A percentile compares a stretch with the other conserved stretches of the same genome.
Evolutionary conservation across 2,113 vertebrate genomes (phyloP).

Genomic region (Calidris pygmaea): DNA sequence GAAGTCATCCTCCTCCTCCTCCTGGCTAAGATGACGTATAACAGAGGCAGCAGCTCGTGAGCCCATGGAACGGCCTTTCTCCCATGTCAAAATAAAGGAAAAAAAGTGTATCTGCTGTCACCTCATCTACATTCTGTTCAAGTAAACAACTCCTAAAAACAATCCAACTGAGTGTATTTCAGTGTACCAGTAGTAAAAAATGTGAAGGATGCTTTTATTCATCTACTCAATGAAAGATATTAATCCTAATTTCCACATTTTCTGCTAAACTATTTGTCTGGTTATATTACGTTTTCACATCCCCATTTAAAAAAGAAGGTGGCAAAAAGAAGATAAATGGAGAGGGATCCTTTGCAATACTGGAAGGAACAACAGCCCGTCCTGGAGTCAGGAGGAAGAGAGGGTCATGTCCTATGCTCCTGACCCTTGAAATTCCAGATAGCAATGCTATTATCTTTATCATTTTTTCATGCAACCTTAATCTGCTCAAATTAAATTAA

Average conservation of each 20-base stretch:
- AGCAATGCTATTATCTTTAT: not conserved
- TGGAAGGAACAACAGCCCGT: not conserved
- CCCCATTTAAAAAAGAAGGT: not conserved
- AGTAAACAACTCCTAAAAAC: not conserved
- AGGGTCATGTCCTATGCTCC: not conserved
- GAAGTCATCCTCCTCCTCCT: conserved; percentile 60
- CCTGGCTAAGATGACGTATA: conserved; percentile 66
- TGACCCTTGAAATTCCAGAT: not conserved
- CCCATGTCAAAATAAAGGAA: not conserved
- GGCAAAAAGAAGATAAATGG: not conserved
- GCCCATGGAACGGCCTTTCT: conserved; percentile 91
- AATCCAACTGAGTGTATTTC: not conserved
- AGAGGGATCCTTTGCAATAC: not conserved
- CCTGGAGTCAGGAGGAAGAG: not conserved
- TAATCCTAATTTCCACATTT: not conserved
- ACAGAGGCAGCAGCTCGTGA: conserved; percentile 86
- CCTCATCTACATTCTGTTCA: not conserved
- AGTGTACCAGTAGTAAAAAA: not conserved
- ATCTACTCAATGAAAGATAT: not conserved
- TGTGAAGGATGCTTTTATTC: not conserved
- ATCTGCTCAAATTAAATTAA: not conserved
- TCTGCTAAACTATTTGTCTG: not conserved
- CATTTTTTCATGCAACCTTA: not conserved
- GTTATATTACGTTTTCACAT: not conserved
- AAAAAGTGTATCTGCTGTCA: not conserved